phyloP scores from a whole-genome alignment of 2,113 vertebrate genomes.

The Pteropus alecto region DNA sequence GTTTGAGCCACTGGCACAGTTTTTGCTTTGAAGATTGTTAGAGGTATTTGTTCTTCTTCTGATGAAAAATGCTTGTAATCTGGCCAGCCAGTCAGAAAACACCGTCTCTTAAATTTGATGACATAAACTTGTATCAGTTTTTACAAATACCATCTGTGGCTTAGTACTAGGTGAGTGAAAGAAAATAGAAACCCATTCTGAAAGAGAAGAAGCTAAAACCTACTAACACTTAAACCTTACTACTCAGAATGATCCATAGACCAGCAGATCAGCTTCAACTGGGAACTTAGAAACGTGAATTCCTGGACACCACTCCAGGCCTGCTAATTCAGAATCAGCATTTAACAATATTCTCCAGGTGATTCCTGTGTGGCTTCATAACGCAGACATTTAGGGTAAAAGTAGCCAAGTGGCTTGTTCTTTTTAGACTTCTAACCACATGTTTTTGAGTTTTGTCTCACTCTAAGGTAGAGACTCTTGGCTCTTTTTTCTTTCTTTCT shows the following conservation, averaged over 20 bases:
- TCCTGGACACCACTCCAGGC: not conserved
- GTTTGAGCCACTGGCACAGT: not conserved
- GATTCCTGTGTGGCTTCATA: not conserved
- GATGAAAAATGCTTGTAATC: not conserved
- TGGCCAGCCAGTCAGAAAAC: not conserved
- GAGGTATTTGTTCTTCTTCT: not conserved
- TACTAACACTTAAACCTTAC: not conserved
- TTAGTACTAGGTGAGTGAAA: not conserved
- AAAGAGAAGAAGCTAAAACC: not conserved
- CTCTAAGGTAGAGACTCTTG: not conserved
- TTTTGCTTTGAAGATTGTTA: not conserved
- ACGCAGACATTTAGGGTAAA: not conserved
- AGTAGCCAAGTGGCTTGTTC: not conserved
- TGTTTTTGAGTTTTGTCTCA: not conserved
- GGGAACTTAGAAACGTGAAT: not conserved
- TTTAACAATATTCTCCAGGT: not conserved
- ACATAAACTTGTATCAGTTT: not conserved
- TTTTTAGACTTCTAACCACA: not conserved
- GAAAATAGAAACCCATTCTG: not conserved
- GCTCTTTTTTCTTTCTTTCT: not conserved
- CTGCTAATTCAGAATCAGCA: not conserved
- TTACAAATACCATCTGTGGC: not conserved
- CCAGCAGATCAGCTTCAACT: not conserved
- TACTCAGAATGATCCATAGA: not conserved
- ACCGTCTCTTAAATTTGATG: not conserved